phyloP scores from a whole-genome alignment of 2,113 vertebrate genomes.

The Dipodomys merriami region DNA sequence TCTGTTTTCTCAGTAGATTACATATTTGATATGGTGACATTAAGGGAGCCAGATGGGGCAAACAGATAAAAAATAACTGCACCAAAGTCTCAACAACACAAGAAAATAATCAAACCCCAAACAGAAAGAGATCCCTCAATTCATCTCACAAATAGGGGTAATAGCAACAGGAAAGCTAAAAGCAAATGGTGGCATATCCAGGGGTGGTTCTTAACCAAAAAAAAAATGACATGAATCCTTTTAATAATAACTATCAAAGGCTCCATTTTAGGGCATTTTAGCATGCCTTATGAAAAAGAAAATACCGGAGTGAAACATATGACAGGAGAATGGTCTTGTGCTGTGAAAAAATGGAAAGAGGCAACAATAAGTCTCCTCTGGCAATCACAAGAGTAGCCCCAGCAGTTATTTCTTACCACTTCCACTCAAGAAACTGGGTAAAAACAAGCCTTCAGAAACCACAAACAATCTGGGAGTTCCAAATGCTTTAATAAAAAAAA shows the following conservation, averaged over 20 bases:
- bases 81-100: neutral
- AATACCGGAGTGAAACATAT: too few relatives aligned
- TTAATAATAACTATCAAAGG: too few relatives aligned
- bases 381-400: neutral
- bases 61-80: neutral
- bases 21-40: neutral
- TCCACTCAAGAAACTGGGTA: neutral
- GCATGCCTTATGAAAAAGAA: too few relatives aligned
- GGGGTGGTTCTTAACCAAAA: neutral
- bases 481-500: neutral
- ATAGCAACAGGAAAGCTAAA: neutral
- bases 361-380: neutral
- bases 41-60: neutral
- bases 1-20: conserved; percentile 25
- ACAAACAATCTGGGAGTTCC: neutral
- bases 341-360: neutral
- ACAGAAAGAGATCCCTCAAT: neutral
- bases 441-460: neutral
- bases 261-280: too few relatives aligned
- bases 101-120: neutral
- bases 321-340: neutral
- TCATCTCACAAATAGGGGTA: neutral
- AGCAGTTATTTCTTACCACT: neutral
- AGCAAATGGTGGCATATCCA: neutral
- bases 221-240: too few relatives aligned